Evolutionary conservation across 2,888 invertebrate species (phyloP).

Genomic region (Reticulitermes lucifugus): DNA sequence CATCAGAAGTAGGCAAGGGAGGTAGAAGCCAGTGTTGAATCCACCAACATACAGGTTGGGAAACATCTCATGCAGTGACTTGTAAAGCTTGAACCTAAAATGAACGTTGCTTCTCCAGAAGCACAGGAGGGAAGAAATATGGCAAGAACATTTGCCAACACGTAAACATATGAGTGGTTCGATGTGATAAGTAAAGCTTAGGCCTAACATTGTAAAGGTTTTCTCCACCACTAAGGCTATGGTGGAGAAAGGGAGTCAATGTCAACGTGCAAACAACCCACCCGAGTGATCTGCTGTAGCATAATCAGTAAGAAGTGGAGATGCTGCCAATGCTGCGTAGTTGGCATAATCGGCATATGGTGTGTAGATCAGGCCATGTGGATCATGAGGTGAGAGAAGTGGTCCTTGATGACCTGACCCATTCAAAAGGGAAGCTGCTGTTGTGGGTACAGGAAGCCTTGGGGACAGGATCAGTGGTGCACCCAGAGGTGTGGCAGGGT

Average conservation of each 20-base stretch:
- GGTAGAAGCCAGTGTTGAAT: neutral
- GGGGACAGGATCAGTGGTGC: constrained; percentile 94
- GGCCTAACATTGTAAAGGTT: constrained; percentile 13
- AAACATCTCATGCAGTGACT: neutral
- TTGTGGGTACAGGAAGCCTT: constrained; percentile 85
- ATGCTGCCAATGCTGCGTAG: constrained; percentile 85
- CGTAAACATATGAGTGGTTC: constrained; percentile 2
- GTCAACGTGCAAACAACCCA: constrained; percentile 92
- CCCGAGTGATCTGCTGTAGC: constrained; percentile 92
- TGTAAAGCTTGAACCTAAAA: constrained; percentile 19
- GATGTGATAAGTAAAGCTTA: constrained; percentile 28
- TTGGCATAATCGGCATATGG: constrained; percentile 89
- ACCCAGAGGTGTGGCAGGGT: constrained; percentile 82
- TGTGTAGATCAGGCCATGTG: constrained; percentile 89
- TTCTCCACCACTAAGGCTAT: neutral
- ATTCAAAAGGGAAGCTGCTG: constrained; percentile 74
- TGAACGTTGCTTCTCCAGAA: constrained; percentile 7
- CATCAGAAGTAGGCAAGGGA: neutral
- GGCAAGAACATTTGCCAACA: neutral
- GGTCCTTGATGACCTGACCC: constrained; percentile 71
- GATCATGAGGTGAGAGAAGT: constrained; percentile 75
- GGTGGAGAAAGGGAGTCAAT: constrained; percentile 64
- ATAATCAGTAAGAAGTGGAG: constrained; percentile 87
- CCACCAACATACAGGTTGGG: neutral
- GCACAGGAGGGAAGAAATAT: neutral